Evolutionary conservation across 2,888 invertebrate genomes (phyloP).

Genomic region (Nezara viridula): DNA sequence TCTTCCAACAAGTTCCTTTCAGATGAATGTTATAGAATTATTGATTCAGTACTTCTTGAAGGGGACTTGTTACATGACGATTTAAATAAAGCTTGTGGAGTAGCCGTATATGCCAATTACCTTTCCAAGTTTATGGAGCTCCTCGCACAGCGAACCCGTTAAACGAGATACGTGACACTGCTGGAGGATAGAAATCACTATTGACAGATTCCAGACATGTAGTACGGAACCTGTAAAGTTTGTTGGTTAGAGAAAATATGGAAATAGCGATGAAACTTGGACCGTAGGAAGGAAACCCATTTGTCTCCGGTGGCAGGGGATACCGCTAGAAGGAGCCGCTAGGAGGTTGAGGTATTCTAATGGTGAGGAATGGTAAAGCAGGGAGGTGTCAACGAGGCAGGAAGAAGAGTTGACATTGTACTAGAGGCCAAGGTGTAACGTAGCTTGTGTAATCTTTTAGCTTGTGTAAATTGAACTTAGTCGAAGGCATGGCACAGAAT

Average conservation of each 20-base stretch:
- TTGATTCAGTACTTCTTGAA: not conserved
- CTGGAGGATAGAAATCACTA: not conserved
- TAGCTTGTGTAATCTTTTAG: not conserved
- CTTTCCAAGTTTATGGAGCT: not conserved
- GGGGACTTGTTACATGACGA: not conserved
- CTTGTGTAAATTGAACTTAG: not conserved
- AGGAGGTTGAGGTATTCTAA: not conserved
- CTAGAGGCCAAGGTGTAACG: not conserved
- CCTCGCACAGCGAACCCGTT: not conserved
- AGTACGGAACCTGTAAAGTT: not conserved
- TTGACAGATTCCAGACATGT: not conserved
- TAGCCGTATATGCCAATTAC: not conserved
- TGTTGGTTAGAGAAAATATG: slow-evolving; percentile 14
- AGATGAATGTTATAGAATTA: no score
- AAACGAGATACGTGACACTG: not conserved
- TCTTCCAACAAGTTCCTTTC: no score
- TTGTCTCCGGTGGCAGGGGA: not conserved
- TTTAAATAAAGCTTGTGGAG: not conserved
- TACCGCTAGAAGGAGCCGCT: not conserved
- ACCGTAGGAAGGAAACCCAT: not conserved
- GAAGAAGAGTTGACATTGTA: not conserved
- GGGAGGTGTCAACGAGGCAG: not conserved
- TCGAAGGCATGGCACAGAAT: not conserved
- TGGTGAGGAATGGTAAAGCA: not conserved
- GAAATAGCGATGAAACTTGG: not conserved